phyloP scores from a whole-genome alignment of 1,140 invertebrate species.

The Drosophila tani region DNA sequence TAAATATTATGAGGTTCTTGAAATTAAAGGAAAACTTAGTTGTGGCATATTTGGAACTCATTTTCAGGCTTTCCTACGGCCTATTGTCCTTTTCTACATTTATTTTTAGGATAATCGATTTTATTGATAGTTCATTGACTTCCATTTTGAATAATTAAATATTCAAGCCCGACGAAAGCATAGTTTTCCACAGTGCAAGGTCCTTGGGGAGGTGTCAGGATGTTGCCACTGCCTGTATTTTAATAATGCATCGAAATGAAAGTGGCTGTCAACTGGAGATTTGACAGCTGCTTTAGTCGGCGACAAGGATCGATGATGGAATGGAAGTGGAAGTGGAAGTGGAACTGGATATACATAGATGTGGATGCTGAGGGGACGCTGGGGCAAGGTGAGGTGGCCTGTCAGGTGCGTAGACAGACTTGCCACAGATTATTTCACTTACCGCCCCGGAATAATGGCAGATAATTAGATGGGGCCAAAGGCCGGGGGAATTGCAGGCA shows the following conservation, averaged over 20 bases:
- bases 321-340: slow-evolving; percentile 19
- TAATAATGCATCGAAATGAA: slow-evolving; percentile 83
- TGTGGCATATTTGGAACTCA: no score
- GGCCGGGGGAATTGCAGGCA: not conserved
- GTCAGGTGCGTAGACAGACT: slow-evolving; percentile 65
- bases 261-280: slow-evolving; percentile 79
- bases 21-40: not conserved
- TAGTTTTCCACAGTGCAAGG: slow-evolving; percentile 26
- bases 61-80: no score
- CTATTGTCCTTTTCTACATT: not conserved
- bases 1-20: not conserved
- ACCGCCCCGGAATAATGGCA: slow-evolving; percentile 47
- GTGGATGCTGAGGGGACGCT: not conserved
- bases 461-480: slow-evolving; percentile 43
- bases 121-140: not conserved
- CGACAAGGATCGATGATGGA: slow-evolving; percentile 79
- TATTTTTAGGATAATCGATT: not conserved
- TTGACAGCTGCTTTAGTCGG: slow-evolving; percentile 47
- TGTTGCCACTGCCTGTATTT: slow-evolving; percentile 76
- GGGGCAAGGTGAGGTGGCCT: slow-evolving; percentile 22
- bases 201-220: slow-evolving; percentile 67
- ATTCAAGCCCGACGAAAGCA: not conserved
- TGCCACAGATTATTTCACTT: slow-evolving; percentile 61
- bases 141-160: not conserved
- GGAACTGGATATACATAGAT: slow-evolving; percentile 4